Conservation (phyloP, 2,113 vertebrate species). For the Tenebrosternarchus preto region DNA sequence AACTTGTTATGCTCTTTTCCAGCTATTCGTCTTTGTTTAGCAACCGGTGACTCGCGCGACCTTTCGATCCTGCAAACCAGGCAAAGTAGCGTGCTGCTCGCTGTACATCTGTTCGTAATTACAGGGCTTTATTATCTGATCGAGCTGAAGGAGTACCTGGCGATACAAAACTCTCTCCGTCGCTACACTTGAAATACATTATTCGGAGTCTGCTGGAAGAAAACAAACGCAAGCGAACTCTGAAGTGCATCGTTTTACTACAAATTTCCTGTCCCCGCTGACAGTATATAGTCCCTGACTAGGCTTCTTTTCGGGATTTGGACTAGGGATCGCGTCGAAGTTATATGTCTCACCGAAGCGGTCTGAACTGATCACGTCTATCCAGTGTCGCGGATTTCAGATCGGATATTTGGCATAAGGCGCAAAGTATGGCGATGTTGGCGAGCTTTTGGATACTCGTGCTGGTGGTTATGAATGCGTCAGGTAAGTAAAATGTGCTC, state of each 20-base stretch:
- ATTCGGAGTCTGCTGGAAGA: not conserved
- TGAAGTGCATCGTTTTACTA: constrained; percentile 13
- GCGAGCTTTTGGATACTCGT: constrained; percentile 71
- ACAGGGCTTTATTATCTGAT: constrained; percentile 15
- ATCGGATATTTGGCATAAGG: constrained; percentile 63
- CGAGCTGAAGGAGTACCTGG: constrained; percentile 14
- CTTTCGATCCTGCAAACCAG: not conserved
- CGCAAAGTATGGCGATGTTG: constrained; percentile 69
- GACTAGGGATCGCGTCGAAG: constrained; percentile 65
- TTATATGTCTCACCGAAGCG: constrained; percentile 69
- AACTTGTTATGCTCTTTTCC: not conserved
- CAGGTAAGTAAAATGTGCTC: constrained; percentile 64
- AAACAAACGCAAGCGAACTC: not conserved
- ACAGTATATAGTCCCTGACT: not conserved
- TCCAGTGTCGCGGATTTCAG: constrained; percentile 60
- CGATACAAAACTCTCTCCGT: not conserved
- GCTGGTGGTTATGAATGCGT: constrained; percentile 65
- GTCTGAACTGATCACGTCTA: constrained; percentile 58
- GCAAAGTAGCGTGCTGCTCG: not conserved
- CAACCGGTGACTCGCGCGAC: no score
- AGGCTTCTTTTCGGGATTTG: not conserved
- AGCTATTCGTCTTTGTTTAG: no score
- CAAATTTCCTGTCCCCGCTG: no score
- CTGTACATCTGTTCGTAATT: constrained; percentile 13
- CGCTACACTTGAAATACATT: not conserved